Conservation (phyloP, 2,797 vertebrate genomes). For the Avahi laniger region DNA sequence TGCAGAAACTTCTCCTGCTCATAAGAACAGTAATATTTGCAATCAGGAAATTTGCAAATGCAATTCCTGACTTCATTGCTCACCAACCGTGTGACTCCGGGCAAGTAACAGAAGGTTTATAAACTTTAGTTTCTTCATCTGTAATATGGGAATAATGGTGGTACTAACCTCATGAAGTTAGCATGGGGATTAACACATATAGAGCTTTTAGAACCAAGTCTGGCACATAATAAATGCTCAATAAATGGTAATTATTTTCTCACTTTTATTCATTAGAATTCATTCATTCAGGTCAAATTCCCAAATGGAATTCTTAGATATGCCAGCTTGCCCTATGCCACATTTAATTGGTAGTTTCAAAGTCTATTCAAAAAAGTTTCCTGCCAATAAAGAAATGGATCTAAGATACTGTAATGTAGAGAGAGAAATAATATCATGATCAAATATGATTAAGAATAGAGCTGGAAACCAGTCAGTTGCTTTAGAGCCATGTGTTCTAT, state of each 20-base stretch:
- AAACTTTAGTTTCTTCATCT: neutral
- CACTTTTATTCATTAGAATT: neutral
- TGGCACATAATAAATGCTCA: neutral
- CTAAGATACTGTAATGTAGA: neutral
- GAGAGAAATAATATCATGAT: neutral
- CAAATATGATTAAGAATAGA: neutral
- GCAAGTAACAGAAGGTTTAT: constrained; percentile 2
- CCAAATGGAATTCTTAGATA: constrained; percentile 26
- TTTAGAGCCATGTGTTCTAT: constrained; percentile 23
- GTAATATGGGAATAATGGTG: neutral
- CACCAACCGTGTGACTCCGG: neutral
- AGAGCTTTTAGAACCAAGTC: neutral
- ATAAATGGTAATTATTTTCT: neutral
- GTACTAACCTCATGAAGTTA: neutral
- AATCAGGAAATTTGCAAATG: constrained; percentile 27
- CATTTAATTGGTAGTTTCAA: constrained; percentile 24
- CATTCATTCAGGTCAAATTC: neutral
- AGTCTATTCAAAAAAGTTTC: constrained; percentile 22
- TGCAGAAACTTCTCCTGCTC: neutral
- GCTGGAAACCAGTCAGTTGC: constrained; percentile 45
- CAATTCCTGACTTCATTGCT: constrained; percentile 1
- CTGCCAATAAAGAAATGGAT: neutral
- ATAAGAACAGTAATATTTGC: neutral
- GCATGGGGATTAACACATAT: neutral
- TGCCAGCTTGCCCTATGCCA: neutral